Evolutionary conservation across 1,140 invertebrate species (phyloP), one percentile per base, ranked within the genome.

Genomic region (Arion vulgaris): DNA sequence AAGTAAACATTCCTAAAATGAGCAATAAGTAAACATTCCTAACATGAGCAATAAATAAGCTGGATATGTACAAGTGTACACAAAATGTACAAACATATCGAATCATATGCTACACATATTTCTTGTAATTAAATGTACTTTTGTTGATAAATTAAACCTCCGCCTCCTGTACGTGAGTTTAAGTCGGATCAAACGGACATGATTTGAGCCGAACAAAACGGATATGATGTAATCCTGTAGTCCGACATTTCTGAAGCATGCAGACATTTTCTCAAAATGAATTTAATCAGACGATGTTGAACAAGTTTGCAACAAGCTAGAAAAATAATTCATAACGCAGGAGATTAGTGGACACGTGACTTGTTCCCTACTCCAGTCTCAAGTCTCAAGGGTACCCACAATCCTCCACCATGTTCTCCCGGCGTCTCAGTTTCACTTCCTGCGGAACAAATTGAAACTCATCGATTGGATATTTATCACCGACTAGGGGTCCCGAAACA

Each of bases 371-470:
- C 38, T 38, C 71, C 38, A 11, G 17, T 28, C 36, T 26, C 71
- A 41, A 32, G 36, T 72, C 71, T 39, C 71, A n/a, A 5, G 73
- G 23, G 73, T 75, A 75, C 73, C 73, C 73, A 53, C 39, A 51
- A 28, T 75, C 32, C 28, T 28, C 45, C 2, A 19, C 45, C 28
- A 75, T 34, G 73, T 39, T 53, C 73, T 28, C 73, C n/a, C 73
- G 0, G 32, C 19, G 73, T 45, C 53, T 36, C 53, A 19, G 32
- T 39, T 36, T 78, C 76, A 78, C 38, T 78, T 78, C 76, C 76
- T 78, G 53, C 76, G 76, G 76, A 78, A 78, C 76, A 78, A 78
- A 78, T 78, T 78, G 76, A 78, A 78, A 78, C 76, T 45, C 76
- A 78, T 78, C 76, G 76, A 78, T 78, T 78, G 28, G 76, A 78